Base-by-base conservation (phyloP, 2,888 invertebrate genomes). In the Drosophila mulleri region DNA sequence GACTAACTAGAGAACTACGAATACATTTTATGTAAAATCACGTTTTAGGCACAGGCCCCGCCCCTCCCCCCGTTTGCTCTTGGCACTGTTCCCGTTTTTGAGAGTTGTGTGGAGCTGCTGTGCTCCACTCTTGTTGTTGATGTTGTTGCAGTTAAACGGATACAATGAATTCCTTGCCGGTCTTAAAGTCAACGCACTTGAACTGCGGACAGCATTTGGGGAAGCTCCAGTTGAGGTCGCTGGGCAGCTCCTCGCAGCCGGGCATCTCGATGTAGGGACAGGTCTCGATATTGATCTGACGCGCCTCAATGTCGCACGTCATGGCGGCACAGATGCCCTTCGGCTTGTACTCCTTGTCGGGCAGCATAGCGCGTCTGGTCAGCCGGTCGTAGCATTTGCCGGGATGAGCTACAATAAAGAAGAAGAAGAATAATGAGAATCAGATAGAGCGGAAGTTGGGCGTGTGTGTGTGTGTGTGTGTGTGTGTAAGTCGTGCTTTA, bases 141-240 rank as follows among this genome's bases (percentile, higher is more conserved):
- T 45, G 45, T 1, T 45, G 12, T 20, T 44, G 39, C n/a, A 41
- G 72, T 77, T 91, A 92, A 77, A 88, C 76, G 61, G 92, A 90
- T 71, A 92, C 81, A 44, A 92, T 83, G 35, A 92, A 81, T 69
- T 92, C 90, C 71, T 92, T 90, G 86, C 92, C 92, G 61, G 92
- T 92, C 76, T 92, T 92, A 41, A 91, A 92, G 75, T 92, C 92
- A 61, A 82, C 88, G 70, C 92, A 92, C 68, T 92, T 89, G 75
- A 90, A 92, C 75, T 92, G 92, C 41, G 92, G 91, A 82, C 92
- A 92, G 59, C 92, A 92, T 73, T 92, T 92, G 76, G 92, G 92
- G 79, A 91, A 92, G 54, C 90, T 83, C 91, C 92, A 92, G 74
- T 85, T 88, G 65, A 89, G 84, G 81, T 92, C 91, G 47, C 86